Percentiles rank a stretch among this genome's conserved stretches.
These are phyloP conservation scores for Bugulina stolonifera DNA, from an alignment of 2,888 invertebrate genomes.

Conservation along the genomic window DNA sequence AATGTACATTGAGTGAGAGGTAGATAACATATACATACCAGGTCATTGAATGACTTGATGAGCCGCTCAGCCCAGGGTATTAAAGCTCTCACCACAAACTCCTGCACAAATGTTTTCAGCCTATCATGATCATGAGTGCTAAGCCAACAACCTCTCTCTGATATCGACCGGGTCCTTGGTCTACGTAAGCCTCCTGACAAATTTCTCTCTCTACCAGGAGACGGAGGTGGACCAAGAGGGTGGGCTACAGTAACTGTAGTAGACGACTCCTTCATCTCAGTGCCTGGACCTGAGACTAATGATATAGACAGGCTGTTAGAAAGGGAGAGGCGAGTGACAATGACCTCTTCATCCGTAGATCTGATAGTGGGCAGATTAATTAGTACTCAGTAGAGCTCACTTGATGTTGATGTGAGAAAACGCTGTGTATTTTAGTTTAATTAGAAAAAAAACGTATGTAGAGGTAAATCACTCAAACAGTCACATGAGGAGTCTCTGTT, in stretches of 20 bases:
- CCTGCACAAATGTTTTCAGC: constrained; percentile 74
- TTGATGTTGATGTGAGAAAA: too few species aligned
- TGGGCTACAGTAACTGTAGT: background rate
- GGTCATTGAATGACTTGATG: constrained; percentile 61
- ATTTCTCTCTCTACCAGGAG: background rate
- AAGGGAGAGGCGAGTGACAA: too few species aligned
- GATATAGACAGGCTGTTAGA: too few species aligned
- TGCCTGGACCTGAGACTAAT: too few species aligned
- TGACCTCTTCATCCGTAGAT: too few species aligned
- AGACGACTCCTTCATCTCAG: too few species aligned
- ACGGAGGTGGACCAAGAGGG: background rate
- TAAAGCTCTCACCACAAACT: constrained; percentile 77
- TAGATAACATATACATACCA: constrained; percentile 43
- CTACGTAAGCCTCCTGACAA: background rate
- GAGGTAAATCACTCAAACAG: too few species aligned
- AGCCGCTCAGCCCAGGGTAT: constrained; percentile 87
- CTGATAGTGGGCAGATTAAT: background rate
- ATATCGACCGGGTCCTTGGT: constrained; percentile 26
- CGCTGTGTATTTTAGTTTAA: too few species aligned
- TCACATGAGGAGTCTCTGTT: too few species aligned
- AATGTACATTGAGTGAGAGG: too few species aligned
- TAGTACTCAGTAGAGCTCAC: background rate
- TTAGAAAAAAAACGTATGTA: too few species aligned
- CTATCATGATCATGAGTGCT: constrained; percentile 77
- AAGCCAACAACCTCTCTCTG: constrained; percentile 59